Conservation (phyloP, 2,797 vertebrate genomes). For the Lepilemur septentrionalis region DNA sequence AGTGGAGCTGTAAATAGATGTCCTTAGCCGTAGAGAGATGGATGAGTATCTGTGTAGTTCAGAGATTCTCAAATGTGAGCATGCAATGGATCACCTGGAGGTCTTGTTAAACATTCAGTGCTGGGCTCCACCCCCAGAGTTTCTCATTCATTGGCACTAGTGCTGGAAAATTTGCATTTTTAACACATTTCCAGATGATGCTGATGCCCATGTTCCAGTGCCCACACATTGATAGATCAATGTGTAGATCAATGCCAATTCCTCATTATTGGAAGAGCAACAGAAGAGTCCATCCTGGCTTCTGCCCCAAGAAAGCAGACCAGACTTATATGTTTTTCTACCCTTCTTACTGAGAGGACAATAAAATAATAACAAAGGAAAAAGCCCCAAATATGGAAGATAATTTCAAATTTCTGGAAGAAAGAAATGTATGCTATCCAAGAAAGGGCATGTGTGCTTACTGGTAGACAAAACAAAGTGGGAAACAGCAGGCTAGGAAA, state of each 20-base stretch:
- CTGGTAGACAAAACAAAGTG: constrained; percentile 16
- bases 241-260: not conserved
- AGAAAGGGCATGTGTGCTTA: not conserved
- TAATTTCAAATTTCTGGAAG: constrained; percentile 23
- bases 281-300: not conserved
- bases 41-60: not conserved
- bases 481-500: not conserved
- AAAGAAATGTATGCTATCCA: not conserved
- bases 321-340: not conserved
- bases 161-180: not conserved
- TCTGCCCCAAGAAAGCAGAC: not conserved
- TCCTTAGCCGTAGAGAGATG: not conserved
- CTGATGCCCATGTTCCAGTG: not conserved
- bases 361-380: not conserved
- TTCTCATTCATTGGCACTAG: not conserved
- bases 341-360: not conserved
- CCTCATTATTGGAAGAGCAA: not conserved
- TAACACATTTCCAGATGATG: not conserved
- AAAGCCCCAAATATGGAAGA: not conserved
- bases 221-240: not conserved
- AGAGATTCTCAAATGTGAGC: not conserved
- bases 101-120: not conserved
- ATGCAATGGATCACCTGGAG: not conserved
- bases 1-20: not conserved
- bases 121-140: not conserved